Evolutionary conservation across 2,888 invertebrate genomes (phyloP), one percentile per base, ranked within the genome.

Genomic region (Epinotia brunnichana): DNA sequence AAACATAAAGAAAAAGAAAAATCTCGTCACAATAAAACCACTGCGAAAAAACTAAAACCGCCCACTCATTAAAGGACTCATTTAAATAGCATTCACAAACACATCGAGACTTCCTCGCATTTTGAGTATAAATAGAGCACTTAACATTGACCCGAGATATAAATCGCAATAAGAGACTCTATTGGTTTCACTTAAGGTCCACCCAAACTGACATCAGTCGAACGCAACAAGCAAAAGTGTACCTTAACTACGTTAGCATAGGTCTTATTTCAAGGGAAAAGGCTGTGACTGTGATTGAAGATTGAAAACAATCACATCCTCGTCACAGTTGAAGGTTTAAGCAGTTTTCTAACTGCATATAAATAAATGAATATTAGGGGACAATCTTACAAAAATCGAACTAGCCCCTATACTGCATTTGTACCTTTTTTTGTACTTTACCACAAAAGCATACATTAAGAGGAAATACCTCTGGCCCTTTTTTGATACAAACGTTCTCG

Each of bases 291-390:
- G 9, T 48, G 24, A 63, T 57, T 57, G 63, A 70, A 11, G 53
- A 35, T 53, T 53, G 53, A 61, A 67, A 77, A 81, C 81, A 84
- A 86, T 83, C 84, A 81, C 83, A 77, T 84, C 84, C 83, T 79
- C 74, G 76, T 77, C 59, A 59, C 35, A 61, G 61, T 61, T 1
- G 24, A 13, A 10, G 17, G n/a, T 48, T 48, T n/a, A 48, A n/a
- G 48, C 15, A 48, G 48, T 48, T 48, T 2, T n/a, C 5, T 2
- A 13, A 48, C 48, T 48, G 0, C n/a, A n/a, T 48, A n/a, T 48
- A 48, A 35, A 35, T 35, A n/a, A n/a, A n/a, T n/a, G n/a, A n/a
- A n/a, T n/a, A n/a, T n/a, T n/a, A n/a, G n/a, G n/a, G n/a, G n/a
- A n/a, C n/a, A n/a, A n/a, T n/a, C n/a, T n/a, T n/a, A n/a, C n/a